phyloP scores from a whole-genome alignment of 2,797 vertebrate species.

The Hypotaenidia okinawae region DNA sequence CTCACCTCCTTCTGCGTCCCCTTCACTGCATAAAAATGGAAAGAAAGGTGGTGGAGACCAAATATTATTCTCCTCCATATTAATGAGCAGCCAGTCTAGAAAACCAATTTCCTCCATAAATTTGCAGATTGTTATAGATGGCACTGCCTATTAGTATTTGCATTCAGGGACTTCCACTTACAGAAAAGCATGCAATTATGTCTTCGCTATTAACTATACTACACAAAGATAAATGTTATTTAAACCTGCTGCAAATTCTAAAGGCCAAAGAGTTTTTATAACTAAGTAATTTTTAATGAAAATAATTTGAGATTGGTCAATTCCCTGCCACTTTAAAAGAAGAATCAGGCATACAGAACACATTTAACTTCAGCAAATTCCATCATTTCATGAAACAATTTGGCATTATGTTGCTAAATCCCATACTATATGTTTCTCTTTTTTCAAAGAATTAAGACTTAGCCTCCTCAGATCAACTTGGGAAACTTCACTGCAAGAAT shows the following conservation, averaged over 20 bases:
- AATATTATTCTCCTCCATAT: background rate
- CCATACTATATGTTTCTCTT: background rate
- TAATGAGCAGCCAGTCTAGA: conserved; percentile 23
- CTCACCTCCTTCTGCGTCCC: background rate
- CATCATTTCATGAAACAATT: conserved; percentile 40
- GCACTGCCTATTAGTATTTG: conserved; percentile 39
- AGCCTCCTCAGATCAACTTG: background rate
- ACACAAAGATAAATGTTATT: conserved; percentile 42
- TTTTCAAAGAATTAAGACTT: conserved; percentile 16
- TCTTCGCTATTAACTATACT: conserved; percentile 25
- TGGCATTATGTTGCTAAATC: conserved; percentile 1
- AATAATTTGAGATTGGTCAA: conserved; percentile 20
- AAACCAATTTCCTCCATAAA: conserved; percentile 45
- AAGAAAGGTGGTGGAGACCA: conserved; percentile 1
- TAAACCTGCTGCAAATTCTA: conserved; percentile 31
- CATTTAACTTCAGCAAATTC: conserved; percentile 10
- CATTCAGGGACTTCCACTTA: conserved; percentile 38
- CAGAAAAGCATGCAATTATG: conserved; percentile 34
- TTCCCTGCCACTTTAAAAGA: conserved; percentile 20
- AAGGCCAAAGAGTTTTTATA: conserved; percentile 30
- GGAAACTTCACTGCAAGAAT: conserved; percentile 28
- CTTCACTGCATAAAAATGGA: background rate
- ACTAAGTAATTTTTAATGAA: conserved; percentile 52
- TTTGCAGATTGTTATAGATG: conserved; percentile 39
- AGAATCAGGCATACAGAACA: background rate